Evolutionary conservation across 2,113 vertebrate genomes (phyloP).

Genomic region (Hirundichthys speculiger): DNA sequence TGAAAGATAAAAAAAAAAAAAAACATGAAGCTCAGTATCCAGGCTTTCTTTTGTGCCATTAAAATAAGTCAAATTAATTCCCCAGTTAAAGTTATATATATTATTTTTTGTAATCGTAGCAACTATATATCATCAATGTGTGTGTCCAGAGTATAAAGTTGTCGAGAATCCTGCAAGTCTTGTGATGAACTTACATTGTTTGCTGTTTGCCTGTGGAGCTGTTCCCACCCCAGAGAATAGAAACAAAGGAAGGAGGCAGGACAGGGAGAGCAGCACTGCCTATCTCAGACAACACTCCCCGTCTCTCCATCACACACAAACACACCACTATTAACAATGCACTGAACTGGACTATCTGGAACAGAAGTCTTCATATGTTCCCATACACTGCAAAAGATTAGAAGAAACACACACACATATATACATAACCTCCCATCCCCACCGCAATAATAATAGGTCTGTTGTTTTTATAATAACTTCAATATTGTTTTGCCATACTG

Average conservation of each 20-base stretch:
- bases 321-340: slow-evolving; percentile 55
- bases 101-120: not conserved
- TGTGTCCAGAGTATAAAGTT: slow-evolving; percentile 38
- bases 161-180: slow-evolving; percentile 63
- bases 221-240: slow-evolving; percentile 68
- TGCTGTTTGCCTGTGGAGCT: slow-evolving; percentile 78
- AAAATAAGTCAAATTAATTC: not conserved
- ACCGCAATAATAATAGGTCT: slow-evolving; percentile 25
- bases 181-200: slow-evolving; percentile 76
- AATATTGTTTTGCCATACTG: slow-evolving; percentile 13
- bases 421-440: too few relatives aligned
- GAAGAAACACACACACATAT: too few relatives aligned
- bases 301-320: slow-evolving; percentile 66
- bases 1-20: slow-evolving; percentile 27
- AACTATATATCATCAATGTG: not conserved
- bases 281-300: slow-evolving; percentile 80
- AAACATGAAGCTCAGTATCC: not conserved
- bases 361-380: slow-evolving; percentile 40
- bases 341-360: slow-evolving; percentile 56
- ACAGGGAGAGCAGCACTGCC: slow-evolving; percentile 69
- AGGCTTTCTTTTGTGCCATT: not conserved
- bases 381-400: slow-evolving; percentile 38
- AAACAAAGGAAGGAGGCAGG: slow-evolving; percentile 78
- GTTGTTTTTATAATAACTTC: slow-evolving; percentile 50
- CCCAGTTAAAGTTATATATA: not conserved